Conservation (phyloP, 1,140 invertebrate genomes). For the Eriosoma lanigerum region DNA sequence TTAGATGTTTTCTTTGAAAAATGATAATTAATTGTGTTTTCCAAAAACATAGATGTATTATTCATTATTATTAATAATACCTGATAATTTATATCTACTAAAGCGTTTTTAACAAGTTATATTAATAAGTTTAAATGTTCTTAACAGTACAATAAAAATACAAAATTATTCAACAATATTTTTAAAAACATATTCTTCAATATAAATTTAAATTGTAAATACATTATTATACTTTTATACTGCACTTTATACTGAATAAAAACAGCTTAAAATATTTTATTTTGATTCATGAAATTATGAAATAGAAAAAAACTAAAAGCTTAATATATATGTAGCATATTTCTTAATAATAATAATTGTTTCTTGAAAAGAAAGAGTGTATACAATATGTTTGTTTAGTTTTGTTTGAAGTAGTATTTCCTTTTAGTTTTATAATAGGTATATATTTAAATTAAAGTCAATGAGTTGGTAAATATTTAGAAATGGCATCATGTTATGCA, state of each 20-base stretch:
- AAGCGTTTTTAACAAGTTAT: not conserved
- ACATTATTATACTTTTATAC: not conserved
- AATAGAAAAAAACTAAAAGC: not conserved
- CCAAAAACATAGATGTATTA: not conserved
- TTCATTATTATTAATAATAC: not conserved
- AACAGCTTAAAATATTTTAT: not conserved
- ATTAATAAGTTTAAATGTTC: not conserved
- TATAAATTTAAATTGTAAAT: not conserved
- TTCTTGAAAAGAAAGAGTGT: too few species aligned
- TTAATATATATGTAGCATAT: not conserved
- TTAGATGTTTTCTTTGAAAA: not conserved
- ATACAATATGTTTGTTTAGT: not conserved
- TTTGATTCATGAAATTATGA: not conserved
- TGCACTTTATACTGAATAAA: not conserved
- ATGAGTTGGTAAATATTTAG: not conserved
- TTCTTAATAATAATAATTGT: too few species aligned
- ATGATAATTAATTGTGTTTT: not conserved
- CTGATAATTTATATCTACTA: not conserved
- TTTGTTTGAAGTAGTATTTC: not conserved
- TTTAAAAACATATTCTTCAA: not conserved
- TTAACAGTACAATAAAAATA: not conserved
- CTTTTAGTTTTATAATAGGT: not conserved
- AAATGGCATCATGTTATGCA: not conserved
- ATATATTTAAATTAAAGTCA: slow-evolving; percentile 7
- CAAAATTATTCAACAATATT: not conserved